phyloP scores from a whole-genome alignment of 2,888 invertebrate species.

The Alloplasta piceator region DNA sequence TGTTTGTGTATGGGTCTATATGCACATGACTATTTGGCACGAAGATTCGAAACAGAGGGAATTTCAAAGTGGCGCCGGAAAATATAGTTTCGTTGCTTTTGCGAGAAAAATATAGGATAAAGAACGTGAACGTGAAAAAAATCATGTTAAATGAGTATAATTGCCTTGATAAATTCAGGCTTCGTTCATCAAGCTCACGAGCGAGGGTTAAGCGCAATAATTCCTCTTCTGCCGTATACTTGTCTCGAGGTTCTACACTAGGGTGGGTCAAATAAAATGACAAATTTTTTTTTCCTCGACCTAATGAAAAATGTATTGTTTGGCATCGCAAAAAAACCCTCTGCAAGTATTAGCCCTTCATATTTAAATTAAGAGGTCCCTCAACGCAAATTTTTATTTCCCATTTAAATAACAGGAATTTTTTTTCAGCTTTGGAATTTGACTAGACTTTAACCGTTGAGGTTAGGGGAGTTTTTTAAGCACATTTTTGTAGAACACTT shows the following conservation, averaged over 20 bases:
- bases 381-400: too few relatives aligned
- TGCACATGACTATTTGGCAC: neutral
- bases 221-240: conserved; percentile 20
- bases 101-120: neutral
- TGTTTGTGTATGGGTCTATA: neutral
- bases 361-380: too few relatives aligned
- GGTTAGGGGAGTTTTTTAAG: too few relatives aligned
- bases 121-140: conserved; percentile 18
- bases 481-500: too few relatives aligned
- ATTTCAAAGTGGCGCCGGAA: conserved; percentile 40
- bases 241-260: conserved; percentile 13
- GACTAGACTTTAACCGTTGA: too few relatives aligned
- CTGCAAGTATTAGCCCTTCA: too few relatives aligned
- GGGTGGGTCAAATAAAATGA: too few relatives aligned
- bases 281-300: too few relatives aligned
- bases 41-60: neutral
- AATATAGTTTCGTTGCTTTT: conserved; percentile 13
- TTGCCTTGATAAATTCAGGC: conserved; percentile 47
- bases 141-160: conserved; percentile 40
- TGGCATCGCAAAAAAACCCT: too few relatives aligned
- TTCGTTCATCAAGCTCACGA: conserved; percentile 33
- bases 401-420: too few relatives aligned
- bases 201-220: conserved; percentile 26
- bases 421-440: too few relatives aligned
- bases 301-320: too few relatives aligned